Conservation (phyloP, 64 coral and sea anemone species). For the Dendronephthya gigantea region DNA sequence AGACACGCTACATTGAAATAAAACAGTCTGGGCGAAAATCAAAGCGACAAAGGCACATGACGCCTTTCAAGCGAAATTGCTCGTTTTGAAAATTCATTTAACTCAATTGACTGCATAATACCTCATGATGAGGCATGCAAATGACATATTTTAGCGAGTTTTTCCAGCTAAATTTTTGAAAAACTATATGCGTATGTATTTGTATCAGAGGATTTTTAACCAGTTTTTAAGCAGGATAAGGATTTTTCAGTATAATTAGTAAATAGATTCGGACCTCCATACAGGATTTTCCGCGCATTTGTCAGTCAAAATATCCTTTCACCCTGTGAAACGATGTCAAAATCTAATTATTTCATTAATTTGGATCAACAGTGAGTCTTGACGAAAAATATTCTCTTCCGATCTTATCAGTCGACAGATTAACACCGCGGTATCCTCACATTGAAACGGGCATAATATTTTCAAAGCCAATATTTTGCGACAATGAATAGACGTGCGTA, state of each 20-base stretch:
- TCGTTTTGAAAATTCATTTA: not conserved
- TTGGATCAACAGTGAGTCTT: constrained; percentile 2
- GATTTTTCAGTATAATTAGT: not conserved
- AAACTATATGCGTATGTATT: no score
- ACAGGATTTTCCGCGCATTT: not conserved
- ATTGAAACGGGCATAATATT: not conserved
- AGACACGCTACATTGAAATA: no score
- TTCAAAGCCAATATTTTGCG: not conserved
- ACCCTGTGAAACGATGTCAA: not conserved
- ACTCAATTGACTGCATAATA: not conserved
- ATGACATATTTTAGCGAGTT: not conserved
- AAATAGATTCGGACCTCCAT: not conserved
- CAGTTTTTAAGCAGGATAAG: not conserved
- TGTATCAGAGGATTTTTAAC: not conserved
- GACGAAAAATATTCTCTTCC: not conserved
- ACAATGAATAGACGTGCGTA: not conserved
- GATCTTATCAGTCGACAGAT: constrained; percentile 2
- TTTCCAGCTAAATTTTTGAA: no score
- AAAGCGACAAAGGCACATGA: no score
- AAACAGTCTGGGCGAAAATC: no score
- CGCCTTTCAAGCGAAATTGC: not conserved
- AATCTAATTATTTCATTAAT: constrained; percentile 2
- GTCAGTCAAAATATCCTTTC: not conserved
- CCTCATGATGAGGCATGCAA: not conserved
- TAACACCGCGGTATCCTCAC: not conserved